Base-by-base conservation (phyloP, 1,140 invertebrate genomes). In the Hyles euphorbiae region DNA sequence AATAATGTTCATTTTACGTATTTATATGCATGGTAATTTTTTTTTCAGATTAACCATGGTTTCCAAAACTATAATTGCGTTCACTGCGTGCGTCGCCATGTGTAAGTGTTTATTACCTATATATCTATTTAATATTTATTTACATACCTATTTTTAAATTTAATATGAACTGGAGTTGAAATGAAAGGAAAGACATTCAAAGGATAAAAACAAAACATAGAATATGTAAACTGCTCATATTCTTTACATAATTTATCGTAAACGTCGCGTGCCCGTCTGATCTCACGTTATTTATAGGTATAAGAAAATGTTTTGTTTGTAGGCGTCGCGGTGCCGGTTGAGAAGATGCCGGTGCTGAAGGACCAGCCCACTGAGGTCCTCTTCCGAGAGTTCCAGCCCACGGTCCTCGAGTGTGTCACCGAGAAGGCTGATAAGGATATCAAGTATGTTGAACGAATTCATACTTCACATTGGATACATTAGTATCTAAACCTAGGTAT, bases 401-500 rank as follows among this genome's bases (percentile, higher is more conserved):
- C 62, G 1, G 58, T 50, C 0, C 34, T 70, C 2, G 60, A 64
- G 7, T 70, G 68, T 36, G 45, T 46, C 4, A 43, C 51, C 33
- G 65, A 64, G 3, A 52, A 52, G 7, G 43, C 44, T 6, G 60
- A 54, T n/a, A 59, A 64, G 8, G 36, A 63, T 43, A 33, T 63
- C 34, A 60, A 62, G 68, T 70, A 11, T n/a, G n/a, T n/a, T n/a
- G n/a, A n/a, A n/a, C 63, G 60, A 65, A n/a, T 48, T 9, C 32
- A 34, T 36, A n/a, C 22, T 22, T 22, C 22, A 22, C 22, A 22
- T 0, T 22, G 1, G 22, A 22, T 22, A 22, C 22, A 22, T 22
- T 22, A 22, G 22, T 22, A 22, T 2, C 2, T 22, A 22, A 22
- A 22, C 1, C 0, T 22, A 1, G 22, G 22, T 2, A 22, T 22